These are phyloP conservation scores for Ophthalmolycus amberensis DNA, from an alignment of 2,113 vertebrate genomes.

Conservation along the genomic window DNA sequence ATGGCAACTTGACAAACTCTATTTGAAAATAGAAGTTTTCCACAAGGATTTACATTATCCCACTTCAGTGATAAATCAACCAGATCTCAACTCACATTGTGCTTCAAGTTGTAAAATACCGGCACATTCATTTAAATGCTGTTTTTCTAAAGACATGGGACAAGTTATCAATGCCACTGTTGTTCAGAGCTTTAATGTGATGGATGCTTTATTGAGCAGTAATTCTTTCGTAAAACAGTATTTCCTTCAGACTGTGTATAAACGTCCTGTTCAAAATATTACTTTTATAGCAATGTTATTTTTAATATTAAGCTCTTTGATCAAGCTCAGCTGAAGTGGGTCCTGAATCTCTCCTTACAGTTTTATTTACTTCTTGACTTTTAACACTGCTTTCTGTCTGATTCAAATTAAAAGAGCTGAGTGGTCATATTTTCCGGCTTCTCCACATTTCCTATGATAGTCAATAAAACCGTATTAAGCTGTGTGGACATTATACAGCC, in stretches of 20 bases:
- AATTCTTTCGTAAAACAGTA: not conserved
- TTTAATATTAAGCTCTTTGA: not conserved
- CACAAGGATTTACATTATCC: slow-evolving; percentile 15
- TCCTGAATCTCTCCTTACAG: slow-evolving; percentile 6
- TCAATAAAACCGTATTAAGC: slow-evolving; percentile 70
- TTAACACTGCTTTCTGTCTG: slow-evolving; percentile 14
- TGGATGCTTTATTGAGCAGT: not conserved
- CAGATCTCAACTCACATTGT: not conserved
- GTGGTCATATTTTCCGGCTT: slow-evolving; percentile 56
- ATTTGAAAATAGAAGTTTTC: slow-evolving; percentile 49
- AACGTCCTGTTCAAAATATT: not conserved
- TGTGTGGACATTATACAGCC: slow-evolving; percentile 63
- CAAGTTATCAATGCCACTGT: not conserved
- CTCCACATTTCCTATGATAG: slow-evolving; percentile 65
- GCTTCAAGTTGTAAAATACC: slow-evolving; percentile 14
- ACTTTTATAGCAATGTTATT: slow-evolving; percentile 10
- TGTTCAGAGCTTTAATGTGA: not conserved
- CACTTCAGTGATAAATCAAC: slow-evolving; percentile 2
- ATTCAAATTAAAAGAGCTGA: slow-evolving; percentile 25
- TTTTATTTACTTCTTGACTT: slow-evolving; percentile 23
- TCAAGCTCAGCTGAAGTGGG: not conserved
- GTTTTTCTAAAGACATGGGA: not conserved
- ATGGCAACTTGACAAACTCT: slow-evolving; percentile 42
- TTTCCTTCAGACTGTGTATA: not conserved
- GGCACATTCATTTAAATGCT: slow-evolving; percentile 2